Percentiles rank a stretch among this genome's conserved stretches.
These are phyloP conservation scores for Peromyscus leucopus DNA, from an alignment of 2,113 vertebrate species.

Conservation along the genomic window DNA sequence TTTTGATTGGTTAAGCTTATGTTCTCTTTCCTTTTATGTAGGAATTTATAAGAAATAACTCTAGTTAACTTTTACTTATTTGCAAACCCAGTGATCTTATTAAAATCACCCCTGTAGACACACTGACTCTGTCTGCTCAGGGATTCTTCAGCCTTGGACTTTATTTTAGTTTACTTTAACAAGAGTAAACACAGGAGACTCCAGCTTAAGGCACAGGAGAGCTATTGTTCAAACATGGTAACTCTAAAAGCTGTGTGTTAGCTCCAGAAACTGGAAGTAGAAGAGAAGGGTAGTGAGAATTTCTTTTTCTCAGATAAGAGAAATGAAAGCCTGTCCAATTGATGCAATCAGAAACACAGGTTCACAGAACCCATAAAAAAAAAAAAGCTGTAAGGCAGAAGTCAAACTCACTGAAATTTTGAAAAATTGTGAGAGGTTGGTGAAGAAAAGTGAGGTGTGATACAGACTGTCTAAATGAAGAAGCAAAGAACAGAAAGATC, in stretches of 20 bases:
- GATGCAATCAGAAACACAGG: neutral
- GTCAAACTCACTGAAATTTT: neutral
- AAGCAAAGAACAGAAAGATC: neutral
- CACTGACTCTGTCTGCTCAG: neutral
- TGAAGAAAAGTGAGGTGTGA: neutral
- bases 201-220: neutral
- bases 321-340: neutral
- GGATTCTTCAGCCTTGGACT: neutral
- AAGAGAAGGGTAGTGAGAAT: neutral
- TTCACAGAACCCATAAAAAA: neutral
- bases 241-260: neutral
- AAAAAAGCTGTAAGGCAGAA: neutral
- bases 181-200: neutral
- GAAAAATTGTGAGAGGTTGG: neutral
- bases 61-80: neutral
- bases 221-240: neutral
- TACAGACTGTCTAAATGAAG: neutral
- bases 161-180: slow-evolving; percentile 26
- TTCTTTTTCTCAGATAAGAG: neutral
- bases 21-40: neutral
- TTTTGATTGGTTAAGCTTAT: neutral
- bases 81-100: neutral
- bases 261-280: neutral
- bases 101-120: neutral
- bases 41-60: neutral